Conservation (phyloP, 2,797 vertebrate genomes). For the Sphenopsis melanotis region DNA sequence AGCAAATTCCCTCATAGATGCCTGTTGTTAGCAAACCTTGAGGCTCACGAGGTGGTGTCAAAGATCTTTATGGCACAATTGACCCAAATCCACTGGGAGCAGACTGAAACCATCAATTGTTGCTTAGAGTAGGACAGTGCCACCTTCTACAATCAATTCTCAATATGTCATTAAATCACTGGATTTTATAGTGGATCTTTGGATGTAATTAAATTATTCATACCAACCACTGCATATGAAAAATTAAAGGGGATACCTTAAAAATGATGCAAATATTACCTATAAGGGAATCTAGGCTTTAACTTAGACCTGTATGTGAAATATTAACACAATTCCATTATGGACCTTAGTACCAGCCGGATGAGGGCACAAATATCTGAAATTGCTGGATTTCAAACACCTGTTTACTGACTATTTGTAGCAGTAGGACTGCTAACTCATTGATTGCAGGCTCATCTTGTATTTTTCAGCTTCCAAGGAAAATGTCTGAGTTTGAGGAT, state of each 20-base stretch:
- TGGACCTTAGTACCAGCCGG: neutral
- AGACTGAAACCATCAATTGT: neutral
- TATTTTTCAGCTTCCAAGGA: neutral
- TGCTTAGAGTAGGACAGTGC: neutral
- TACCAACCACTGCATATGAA: neutral
- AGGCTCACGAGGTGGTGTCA: neutral
- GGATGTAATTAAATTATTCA: neutral
- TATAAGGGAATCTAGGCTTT: neutral
- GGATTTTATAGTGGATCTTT: neutral
- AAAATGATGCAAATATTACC: neutral
- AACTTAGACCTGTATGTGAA: neutral
- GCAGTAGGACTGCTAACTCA: neutral
- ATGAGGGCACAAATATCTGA: neutral
- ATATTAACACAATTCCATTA: neutral
- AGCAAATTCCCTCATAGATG: neutral
- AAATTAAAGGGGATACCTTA: neutral
- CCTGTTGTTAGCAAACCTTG: neutral
- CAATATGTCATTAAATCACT: neutral
- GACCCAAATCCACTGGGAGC: neutral
- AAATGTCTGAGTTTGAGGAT: accelerated
- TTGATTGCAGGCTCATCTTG: neutral
- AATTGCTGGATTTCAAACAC: neutral
- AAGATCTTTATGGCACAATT: neutral
- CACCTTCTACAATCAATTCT: neutral
- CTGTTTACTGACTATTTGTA: neutral